These are phyloP conservation scores for Ctenopoma kingsleyae DNA, from an alignment of 2,797 vertebrate genomes.

Conservation along the genomic window DNA sequence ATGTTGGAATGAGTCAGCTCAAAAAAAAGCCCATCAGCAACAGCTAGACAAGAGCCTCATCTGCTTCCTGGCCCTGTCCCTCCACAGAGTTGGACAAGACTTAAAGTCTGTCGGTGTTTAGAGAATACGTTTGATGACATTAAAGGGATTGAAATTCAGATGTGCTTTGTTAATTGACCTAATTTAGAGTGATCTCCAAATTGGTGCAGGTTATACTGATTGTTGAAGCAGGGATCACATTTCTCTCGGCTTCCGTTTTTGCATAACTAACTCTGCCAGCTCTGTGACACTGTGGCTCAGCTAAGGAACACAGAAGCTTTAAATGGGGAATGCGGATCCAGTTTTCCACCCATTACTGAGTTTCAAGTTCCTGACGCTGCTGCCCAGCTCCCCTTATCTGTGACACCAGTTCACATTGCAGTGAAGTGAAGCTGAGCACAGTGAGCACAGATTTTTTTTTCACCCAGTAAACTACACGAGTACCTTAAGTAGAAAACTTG, in stretches of 20 bases:
- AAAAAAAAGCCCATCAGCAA: constrained; percentile 32
- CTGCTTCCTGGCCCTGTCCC: constrained; percentile 25
- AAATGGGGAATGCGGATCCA: constrained; percentile 40
- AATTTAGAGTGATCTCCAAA: constrained; percentile 42
- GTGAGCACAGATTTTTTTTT: constrained; percentile 17
- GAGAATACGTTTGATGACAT: constrained; percentile 14
- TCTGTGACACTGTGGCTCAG: constrained; percentile 20
- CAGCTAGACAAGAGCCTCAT: constrained; percentile 21
- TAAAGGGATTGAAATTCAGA: constrained; percentile 10
- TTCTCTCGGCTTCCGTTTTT: constrained; percentile 53
- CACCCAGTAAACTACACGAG: constrained; percentile 21
- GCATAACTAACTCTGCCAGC: constrained; percentile 29
- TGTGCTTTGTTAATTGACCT: constrained; percentile 37
- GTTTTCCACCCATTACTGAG: constrained; percentile 51
- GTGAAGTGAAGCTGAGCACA: constrained; percentile 34
- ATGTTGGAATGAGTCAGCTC: constrained; percentile 37
- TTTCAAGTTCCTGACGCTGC: constrained; percentile 26
- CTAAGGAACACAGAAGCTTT: constrained; percentile 39
- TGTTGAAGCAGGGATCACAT: constrained; percentile 47
- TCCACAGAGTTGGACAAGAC: not conserved
- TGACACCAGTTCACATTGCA: constrained; percentile 53
- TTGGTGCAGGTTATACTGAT: constrained; percentile 16
- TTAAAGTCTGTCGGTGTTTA: not conserved
- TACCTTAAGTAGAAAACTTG: constrained; percentile 11
- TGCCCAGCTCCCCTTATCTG: constrained; percentile 30